A percentile compares a stretch with the other conserved stretches of the same genome.
Conservation (phyloP, 2,797 vertebrate genomes). For the Phataginus tetradactyla region DNA sequence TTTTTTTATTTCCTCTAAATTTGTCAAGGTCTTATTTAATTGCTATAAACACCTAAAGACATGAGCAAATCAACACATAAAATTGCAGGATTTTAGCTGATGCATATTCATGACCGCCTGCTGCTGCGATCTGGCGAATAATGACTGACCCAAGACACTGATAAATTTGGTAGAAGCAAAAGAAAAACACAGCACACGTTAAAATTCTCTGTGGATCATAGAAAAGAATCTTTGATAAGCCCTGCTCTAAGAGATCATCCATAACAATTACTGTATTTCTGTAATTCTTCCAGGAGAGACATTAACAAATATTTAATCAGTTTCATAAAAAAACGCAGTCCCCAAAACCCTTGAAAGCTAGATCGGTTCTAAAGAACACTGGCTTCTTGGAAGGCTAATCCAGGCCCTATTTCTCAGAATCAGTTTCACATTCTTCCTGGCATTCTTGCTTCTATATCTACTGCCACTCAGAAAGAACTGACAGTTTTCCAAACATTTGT, state of each 20-base stretch:
- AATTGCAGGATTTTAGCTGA: slow-evolving; percentile 69
- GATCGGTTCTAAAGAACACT: background rate
- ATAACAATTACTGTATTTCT: slow-evolving; percentile 63
- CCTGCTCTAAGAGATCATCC: slow-evolving; percentile 37
- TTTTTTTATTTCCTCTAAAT: slow-evolving; percentile 66
- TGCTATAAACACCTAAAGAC: slow-evolving; percentile 77
- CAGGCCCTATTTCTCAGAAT: slow-evolving; percentile 51
- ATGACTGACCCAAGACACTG: slow-evolving; percentile 76
- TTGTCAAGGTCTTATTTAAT: slow-evolving; percentile 79
- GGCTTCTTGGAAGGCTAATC: slow-evolving; percentile 61
- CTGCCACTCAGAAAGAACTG: slow-evolving; percentile 51
- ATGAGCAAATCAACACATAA: slow-evolving; percentile 73
- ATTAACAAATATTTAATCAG: slow-evolving; percentile 59
- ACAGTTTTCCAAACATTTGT: slow-evolving; percentile 58
- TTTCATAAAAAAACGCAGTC: slow-evolving; percentile 32
- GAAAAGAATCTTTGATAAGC: slow-evolving; percentile 55
- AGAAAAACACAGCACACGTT: slow-evolving; percentile 48
- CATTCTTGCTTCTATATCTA: slow-evolving; percentile 11
- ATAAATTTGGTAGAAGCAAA: slow-evolving; percentile 67
- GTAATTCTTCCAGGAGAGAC: slow-evolving; percentile 51
- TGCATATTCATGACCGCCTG: slow-evolving; percentile 72
- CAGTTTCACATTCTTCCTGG: slow-evolving; percentile 45
- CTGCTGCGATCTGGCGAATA: slow-evolving; percentile 74
- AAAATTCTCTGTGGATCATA: slow-evolving; percentile 58
- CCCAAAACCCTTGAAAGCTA: background rate